These are phyloP conservation scores for Myotis daubentonii DNA, from an alignment of 2,797 vertebrate species.

Conservation along the genomic window DNA sequence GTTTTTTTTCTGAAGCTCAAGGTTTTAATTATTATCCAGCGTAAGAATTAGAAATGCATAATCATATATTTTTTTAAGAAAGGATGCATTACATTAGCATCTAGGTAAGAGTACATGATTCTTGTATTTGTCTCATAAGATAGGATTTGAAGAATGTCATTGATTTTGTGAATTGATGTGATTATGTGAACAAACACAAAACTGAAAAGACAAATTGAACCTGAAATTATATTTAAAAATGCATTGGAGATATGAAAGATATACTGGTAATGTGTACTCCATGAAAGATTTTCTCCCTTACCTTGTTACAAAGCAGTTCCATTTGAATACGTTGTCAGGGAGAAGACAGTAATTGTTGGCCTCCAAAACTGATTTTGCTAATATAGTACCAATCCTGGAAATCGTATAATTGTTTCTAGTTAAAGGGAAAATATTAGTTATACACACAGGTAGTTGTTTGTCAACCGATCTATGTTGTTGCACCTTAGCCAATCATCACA, in stretches of 20 bases:
- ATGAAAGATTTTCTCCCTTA: conserved; percentile 31
- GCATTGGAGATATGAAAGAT: background rate
- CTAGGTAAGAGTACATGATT: background rate
- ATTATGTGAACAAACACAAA: conserved; percentile 47
- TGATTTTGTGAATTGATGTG: conserved; percentile 14
- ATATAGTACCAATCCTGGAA: background rate
- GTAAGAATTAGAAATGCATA: conserved; percentile 59
- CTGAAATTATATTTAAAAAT: conserved; percentile 43
- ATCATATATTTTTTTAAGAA: conserved; percentile 32
- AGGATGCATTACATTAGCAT: conserved; percentile 17
- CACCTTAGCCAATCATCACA: background rate
- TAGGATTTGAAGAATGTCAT: conserved; percentile 3
- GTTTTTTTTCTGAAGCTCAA: conserved; percentile 18
- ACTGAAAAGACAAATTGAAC: conserved; percentile 20
- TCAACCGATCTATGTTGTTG: background rate
- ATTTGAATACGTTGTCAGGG: background rate
- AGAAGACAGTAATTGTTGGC: background rate
- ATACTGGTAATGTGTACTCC: background rate
- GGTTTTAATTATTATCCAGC: conserved; percentile 43
- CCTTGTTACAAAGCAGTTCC: background rate
- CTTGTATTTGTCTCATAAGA: background rate
- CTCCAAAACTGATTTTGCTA: background rate
- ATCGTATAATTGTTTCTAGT: background rate
- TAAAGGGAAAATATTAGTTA: background rate
- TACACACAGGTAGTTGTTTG: background rate